Evolutionary conservation across 2,888 invertebrate genomes (phyloP).

Genomic region (Lysandra bellargus): DNA sequence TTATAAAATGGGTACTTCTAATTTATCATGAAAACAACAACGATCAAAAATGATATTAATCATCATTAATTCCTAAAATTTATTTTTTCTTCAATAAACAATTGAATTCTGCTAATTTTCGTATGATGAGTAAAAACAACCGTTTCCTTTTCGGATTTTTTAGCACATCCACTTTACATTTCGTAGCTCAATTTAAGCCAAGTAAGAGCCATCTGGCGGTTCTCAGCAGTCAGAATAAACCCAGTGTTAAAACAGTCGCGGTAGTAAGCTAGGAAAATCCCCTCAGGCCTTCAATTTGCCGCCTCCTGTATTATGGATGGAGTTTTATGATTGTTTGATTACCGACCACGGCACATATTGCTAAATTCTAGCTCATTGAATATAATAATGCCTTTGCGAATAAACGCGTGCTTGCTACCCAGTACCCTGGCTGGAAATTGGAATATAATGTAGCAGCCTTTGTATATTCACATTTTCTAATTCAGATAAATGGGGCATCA

Average conservation of each 20-base stretch:
- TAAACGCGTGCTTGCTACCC: background rate
- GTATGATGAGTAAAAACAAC: background rate
- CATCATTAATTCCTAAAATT: no score
- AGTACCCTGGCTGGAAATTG: background rate
- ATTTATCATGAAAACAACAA: no score
- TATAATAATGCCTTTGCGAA: slow-evolving; percentile 9
- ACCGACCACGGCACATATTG: slow-evolving; percentile 36
- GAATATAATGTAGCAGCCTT: background rate
- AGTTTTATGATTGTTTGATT: slow-evolving; percentile 52
- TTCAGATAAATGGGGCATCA: no score
- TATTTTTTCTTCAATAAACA: no score
- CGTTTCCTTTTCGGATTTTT: no score
- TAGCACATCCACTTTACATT: slow-evolving; percentile 47
- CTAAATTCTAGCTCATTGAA: slow-evolving; percentile 3
- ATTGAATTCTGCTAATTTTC: no score
- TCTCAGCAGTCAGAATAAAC: slow-evolving; percentile 65
- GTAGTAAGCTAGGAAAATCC: slow-evolving; percentile 51
- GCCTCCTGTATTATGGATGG: slow-evolving; percentile 51
- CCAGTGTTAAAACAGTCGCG: slow-evolving; percentile 55
- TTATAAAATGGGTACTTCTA: no score
- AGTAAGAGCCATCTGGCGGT: slow-evolving; percentile 63
- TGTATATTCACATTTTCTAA: no score
- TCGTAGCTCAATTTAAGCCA: slow-evolving; percentile 45
- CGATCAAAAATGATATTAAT: no score
- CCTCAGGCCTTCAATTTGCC: slow-evolving; percentile 68